A percentile compares a stretch with the other conserved stretches of the same genome.
Evolutionary conservation across 2,888 invertebrate genomes (phyloP).

Genomic region (Trimorus sp.): DNA sequence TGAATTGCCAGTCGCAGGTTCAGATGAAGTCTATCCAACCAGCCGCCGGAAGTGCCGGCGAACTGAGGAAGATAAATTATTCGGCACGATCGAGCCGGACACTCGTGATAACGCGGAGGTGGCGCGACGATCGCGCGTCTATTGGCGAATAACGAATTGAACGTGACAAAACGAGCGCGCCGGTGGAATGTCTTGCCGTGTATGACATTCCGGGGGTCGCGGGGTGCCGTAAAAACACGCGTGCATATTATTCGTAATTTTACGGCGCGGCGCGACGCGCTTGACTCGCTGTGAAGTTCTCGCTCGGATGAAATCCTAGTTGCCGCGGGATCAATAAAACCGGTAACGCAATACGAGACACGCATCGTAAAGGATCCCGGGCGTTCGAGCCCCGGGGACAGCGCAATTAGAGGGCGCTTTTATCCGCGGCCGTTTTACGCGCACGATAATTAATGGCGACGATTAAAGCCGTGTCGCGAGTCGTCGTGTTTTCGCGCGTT

Average conservation of each 20-base stretch:
- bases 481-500: constrained; percentile 18
- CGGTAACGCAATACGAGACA: constrained; percentile 49
- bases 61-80: neutral
- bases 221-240: constrained; percentile 19
- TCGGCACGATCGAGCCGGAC: neutral
- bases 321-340: constrained; percentile 60
- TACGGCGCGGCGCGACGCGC: constrained; percentile 23
- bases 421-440: constrained; percentile 20
- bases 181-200: neutral
- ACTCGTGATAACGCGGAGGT: no score
- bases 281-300: constrained; percentile 45
- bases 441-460: constrained; percentile 42
- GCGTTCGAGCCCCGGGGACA: constrained; percentile 15
- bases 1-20: no score
- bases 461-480: constrained; percentile 23
- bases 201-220: constrained; percentile 19
- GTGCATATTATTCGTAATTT: constrained; percentile 51
- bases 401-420: constrained; percentile 28
- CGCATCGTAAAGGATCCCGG: constrained; percentile 40
- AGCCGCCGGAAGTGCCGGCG: no score
- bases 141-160: constrained; percentile 4
- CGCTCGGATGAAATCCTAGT: constrained; percentile 47
- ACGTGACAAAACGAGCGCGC: neutral
- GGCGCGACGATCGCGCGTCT: neutral
- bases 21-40: no score